A percentile compares a stretch with the other conserved stretches of the same genome.
Conservation (phyloP, 2,113 vertebrate genomes). For the Apistogramma diplotaenia region DNA sequence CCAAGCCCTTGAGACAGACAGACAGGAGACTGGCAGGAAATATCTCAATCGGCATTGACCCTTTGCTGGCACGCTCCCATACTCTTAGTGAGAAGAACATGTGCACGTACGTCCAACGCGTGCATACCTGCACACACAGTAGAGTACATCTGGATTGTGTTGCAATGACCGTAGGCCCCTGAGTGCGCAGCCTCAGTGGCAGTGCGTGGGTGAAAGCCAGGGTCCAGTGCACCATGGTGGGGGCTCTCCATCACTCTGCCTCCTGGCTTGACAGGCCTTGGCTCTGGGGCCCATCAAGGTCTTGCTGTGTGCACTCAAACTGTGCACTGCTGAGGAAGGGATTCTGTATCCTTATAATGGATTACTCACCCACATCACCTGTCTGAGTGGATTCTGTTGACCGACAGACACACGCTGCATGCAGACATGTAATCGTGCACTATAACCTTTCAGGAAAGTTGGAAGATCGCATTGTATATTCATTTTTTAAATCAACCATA, state of each 20-base stretch:
- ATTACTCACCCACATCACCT: slow-evolving; percentile 79
- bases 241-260: slow-evolving; percentile 79
- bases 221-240: slow-evolving; percentile 75
- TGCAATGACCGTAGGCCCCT: slow-evolving; percentile 64
- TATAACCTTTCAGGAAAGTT: slow-evolving; percentile 2
- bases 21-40: slow-evolving; percentile 69
- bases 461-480: not conserved
- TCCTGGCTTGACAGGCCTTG: slow-evolving; percentile 78
- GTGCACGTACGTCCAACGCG: not conserved
- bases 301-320: slow-evolving; percentile 66
- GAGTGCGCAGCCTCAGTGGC: slow-evolving; percentile 66
- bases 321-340: slow-evolving; percentile 71
- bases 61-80: slow-evolving; percentile 52
- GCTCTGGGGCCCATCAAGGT: slow-evolving; percentile 71
- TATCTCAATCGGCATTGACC: slow-evolving; percentile 72
- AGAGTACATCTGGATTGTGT: slow-evolving; percentile 80
- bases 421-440: not conserved
- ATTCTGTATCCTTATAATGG: slow-evolving; percentile 77
- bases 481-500: not conserved
- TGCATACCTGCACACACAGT: slow-evolving; percentile 36
- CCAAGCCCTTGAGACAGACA: slow-evolving; percentile 59
- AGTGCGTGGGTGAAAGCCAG: slow-evolving; percentile 73
- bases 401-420: slow-evolving; percentile 53
- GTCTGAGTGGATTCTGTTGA: slow-evolving; percentile 75
- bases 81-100: slow-evolving; percentile 48